These are phyloP conservation scores for Chinchilla lanigera DNA, from an alignment of 2,113 vertebrate genomes.

Conservation along the genomic window DNA sequence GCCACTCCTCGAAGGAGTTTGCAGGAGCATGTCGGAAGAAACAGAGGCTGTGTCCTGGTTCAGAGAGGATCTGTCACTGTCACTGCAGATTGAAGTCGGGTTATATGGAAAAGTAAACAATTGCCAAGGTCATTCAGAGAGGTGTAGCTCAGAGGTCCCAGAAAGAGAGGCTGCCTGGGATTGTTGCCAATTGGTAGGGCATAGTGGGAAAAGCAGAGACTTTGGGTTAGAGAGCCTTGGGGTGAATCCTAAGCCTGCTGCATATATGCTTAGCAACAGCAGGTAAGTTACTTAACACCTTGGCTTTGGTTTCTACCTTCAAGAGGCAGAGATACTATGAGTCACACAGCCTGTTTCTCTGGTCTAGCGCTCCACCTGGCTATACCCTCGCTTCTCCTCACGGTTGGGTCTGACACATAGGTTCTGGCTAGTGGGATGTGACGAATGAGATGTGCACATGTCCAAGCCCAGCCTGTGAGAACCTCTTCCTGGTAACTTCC, in stretches of 20 bases:
- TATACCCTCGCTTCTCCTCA: background rate
- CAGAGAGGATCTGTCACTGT: background rate
- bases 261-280: background rate
- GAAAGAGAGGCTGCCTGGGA: background rate
- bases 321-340: background rate
- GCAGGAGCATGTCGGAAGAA: background rate
- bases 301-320: background rate
- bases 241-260: background rate
- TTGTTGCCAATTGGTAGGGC: background rate
- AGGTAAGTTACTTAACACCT: background rate
- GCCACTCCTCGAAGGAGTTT: background rate
- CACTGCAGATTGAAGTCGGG: background rate
- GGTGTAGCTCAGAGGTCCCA: background rate
- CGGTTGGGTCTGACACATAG: background rate
- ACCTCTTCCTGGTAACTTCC: accelerated
- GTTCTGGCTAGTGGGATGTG: background rate
- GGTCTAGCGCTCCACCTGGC: background rate
- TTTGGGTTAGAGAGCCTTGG: background rate
- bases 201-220: background rate
- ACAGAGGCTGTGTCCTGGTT: background rate
- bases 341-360: background rate
- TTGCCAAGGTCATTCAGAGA: background rate
- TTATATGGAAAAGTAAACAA: background rate
- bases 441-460: no score
- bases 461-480: background rate